A percentile compares a stretch with the other conserved stretches of the same genome.
Evolutionary conservation across 2,113 vertebrate species (phyloP).

Genomic region (Melanostigma gelatinosum): DNA sequence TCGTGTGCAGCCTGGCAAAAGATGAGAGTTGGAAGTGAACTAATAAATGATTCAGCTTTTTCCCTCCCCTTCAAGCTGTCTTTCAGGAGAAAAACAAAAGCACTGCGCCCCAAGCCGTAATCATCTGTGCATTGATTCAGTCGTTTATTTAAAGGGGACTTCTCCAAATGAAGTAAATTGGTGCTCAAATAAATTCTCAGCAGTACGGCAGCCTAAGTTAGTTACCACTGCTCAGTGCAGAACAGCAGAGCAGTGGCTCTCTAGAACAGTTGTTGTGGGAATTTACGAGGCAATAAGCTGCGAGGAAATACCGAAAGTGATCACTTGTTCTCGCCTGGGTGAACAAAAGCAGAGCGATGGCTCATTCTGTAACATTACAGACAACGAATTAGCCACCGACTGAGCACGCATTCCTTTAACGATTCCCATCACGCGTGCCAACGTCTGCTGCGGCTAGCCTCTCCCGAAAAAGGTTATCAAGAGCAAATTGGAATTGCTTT

Average conservation of each 20-base stretch:
- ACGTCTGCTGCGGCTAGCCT: constrained; percentile 25
- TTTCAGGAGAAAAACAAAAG: not conserved
- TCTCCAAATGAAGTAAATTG: not conserved
- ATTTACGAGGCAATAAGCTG: constrained; percentile 7
- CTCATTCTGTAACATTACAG: constrained; percentile 13
- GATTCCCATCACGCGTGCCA: constrained; percentile 33
- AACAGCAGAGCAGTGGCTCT: not conserved
- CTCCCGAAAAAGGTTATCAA: constrained; percentile 42
- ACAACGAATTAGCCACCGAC: not conserved
- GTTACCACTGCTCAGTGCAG: not conserved
- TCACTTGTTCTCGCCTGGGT: not conserved
- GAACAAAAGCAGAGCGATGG: not conserved
- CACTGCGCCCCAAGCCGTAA: not conserved
- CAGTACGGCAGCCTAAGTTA: not conserved
- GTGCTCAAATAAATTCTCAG: not conserved
- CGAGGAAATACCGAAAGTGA: not conserved
- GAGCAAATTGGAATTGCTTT: constrained; percentile 53
- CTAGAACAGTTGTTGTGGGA: not conserved
- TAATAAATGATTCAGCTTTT: not conserved
- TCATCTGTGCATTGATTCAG: not conserved
- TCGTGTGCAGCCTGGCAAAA: not conserved
- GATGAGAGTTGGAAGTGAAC: not conserved
- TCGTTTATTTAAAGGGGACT: not conserved
- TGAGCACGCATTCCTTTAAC: constrained; percentile 3
- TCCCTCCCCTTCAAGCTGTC: not conserved